Conservation (phyloP, 2,888 invertebrate genomes). For the Phasia obesa region DNA sequence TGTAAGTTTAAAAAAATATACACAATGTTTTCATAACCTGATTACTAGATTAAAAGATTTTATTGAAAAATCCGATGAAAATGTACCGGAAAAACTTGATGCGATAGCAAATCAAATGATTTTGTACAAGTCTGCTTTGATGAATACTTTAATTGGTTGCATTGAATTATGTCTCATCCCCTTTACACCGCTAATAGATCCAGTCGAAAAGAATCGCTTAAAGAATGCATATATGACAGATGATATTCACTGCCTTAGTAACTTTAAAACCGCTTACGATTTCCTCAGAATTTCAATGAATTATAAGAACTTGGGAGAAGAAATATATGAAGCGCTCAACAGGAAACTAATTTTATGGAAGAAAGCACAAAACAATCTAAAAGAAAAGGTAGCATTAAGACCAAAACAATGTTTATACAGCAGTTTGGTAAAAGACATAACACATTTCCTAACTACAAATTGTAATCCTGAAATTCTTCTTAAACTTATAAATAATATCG, state of each 20-base stretch:
- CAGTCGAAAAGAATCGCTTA: slow-evolving; percentile 89
- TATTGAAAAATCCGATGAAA: slow-evolving; percentile 5
- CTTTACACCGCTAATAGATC: slow-evolving; percentile 90
- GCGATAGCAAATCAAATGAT: slow-evolving; percentile 65
- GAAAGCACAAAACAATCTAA: slow-evolving; percentile 76
- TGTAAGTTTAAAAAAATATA: slow-evolving; percentile 74
- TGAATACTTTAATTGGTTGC: slow-evolving; percentile 82
- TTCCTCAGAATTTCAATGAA: slow-evolving; percentile 80
- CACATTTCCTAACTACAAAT: slow-evolving; percentile 80
- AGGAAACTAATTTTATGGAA: slow-evolving; percentile 70
- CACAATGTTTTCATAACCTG: slow-evolving; percentile 74
- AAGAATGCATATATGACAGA: slow-evolving; percentile 88
- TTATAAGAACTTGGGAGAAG: slow-evolving; percentile 79
- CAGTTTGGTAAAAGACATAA: slow-evolving; percentile 78
- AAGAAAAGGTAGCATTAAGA: slow-evolving; percentile 79
- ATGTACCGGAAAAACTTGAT: slow-evolving; percentile 19
- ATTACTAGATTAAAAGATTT: slow-evolving; percentile 67
- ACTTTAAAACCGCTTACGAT: slow-evolving; percentile 84
- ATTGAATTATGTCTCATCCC: slow-evolving; percentile 85
- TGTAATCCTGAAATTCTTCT: slow-evolving; percentile 77
- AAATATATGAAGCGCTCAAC: slow-evolving; percentile 75
- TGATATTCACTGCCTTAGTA: slow-evolving; percentile 86
- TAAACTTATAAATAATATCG: slow-evolving; percentile 74
- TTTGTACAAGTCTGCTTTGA: slow-evolving; percentile 73
- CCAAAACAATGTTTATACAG: slow-evolving; percentile 79